phyloP scores from a whole-genome alignment of 2,888 invertebrate species.

The Calephelis perditalis region DNA sequence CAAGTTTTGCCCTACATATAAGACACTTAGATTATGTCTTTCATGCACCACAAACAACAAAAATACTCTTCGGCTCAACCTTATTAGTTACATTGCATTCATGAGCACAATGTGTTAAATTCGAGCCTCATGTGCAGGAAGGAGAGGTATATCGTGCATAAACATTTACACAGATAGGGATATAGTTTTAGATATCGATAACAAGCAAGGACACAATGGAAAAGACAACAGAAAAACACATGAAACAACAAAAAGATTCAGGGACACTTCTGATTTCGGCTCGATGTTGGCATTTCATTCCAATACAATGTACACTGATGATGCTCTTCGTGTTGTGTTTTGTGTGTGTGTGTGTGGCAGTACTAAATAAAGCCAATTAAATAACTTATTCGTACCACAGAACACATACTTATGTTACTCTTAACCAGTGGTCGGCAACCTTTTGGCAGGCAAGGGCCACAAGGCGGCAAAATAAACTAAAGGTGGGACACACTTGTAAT shows the following conservation, averaged over 20 bases:
- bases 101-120: constrained; percentile 69
- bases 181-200: constrained; percentile 50
- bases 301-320: constrained; percentile 59
- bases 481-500: too few relatives aligned
- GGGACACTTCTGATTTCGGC: constrained; percentile 61
- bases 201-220: constrained; percentile 65
- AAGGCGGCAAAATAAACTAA: too few relatives aligned
- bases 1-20: constrained; percentile 63
- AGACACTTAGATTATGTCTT: constrained; percentile 54
- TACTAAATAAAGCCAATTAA: constrained; percentile 42
- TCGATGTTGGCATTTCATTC: constrained; percentile 59
- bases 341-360: constrained; percentile 47
- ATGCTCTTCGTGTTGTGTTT: constrained; percentile 44
- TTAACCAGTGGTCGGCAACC: background rate
- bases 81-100: constrained; percentile 65
- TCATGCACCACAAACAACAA: constrained; percentile 77
- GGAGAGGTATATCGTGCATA: constrained; percentile 72
- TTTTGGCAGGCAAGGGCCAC: too few relatives aligned
- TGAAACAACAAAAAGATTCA: constrained; percentile 47
- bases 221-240: constrained; percentile 53
- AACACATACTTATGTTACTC: constrained; percentile 11
- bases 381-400: constrained; percentile 13
- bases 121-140: constrained; percentile 70
- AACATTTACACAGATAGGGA: constrained; percentile 55
- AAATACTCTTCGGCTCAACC: constrained; percentile 68